Percentiles rank a stretch among this genome's conserved stretches.
These are phyloP conservation scores for Tenodera sinensis DNA, from an alignment of 2,888 invertebrate genomes.

Conservation along the genomic window DNA sequence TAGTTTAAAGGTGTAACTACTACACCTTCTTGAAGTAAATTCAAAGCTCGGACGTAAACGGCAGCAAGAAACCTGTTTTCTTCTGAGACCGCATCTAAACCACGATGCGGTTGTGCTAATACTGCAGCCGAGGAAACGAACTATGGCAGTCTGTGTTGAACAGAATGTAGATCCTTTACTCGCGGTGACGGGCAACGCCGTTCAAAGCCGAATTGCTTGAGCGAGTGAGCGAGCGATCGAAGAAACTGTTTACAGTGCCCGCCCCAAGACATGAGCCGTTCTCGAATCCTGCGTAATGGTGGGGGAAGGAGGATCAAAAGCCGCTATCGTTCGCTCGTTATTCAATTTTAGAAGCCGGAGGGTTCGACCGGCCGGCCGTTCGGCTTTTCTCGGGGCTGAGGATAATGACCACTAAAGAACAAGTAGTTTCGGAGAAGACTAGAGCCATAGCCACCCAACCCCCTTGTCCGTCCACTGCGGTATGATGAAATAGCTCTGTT, in stretches of 20 bases:
- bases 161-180: neutral
- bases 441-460: neutral
- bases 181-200: neutral
- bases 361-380: neutral
- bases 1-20: too few species aligned
- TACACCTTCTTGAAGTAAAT: too few species aligned
- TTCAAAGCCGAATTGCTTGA: neutral
- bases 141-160: neutral
- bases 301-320: neutral
- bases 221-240: neutral
- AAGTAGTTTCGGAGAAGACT: neutral
- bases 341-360: neutral
- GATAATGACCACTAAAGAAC: conserved; percentile 15
- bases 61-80: too few species aligned
- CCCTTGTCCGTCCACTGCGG: neutral
- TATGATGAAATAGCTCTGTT: neutral
- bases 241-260: neutral
- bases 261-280: neutral
- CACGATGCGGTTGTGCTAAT: too few species aligned
- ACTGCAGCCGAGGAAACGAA: neutral
- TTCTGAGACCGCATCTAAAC: too few species aligned
- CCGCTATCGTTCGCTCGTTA: neutral
- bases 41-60: too few species aligned
- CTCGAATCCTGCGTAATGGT: neutral
- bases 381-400: neutral